A percentile compares a stretch with the other conserved stretches of the same genome.
Evolutionary conservation across 2,888 invertebrate genomes (phyloP).

Genomic region (Oxycera nigricornis): DNA sequence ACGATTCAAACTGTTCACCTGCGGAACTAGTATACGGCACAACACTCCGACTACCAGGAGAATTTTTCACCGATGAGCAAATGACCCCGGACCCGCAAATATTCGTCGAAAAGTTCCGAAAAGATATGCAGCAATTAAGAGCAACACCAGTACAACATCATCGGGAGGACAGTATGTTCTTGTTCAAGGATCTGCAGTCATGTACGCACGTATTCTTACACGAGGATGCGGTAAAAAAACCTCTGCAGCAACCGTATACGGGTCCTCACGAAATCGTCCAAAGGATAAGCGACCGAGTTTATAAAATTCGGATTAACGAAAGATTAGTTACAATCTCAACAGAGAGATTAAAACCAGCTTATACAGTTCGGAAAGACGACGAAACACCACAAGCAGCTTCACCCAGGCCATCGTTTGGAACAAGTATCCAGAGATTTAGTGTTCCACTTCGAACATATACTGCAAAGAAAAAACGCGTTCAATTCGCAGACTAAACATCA

Average conservation of each 20-base stretch:
- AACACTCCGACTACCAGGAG: constrained; percentile 50
- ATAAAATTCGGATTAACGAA: too few relatives aligned
- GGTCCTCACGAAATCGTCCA: constrained; percentile 44
- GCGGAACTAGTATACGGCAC: constrained; percentile 54
- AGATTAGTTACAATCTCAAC: too few relatives aligned
- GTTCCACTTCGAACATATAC: too few relatives aligned
- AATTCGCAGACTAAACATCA: too few relatives aligned
- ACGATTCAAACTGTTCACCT: constrained; percentile 51
- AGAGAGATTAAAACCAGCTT: too few relatives aligned
- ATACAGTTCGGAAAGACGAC: too few relatives aligned
- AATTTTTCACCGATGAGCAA: constrained; percentile 44
- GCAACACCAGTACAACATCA: neutral
- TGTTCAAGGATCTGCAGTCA: constrained; percentile 45
- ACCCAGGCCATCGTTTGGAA: too few relatives aligned
- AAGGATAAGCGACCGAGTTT: neutral
- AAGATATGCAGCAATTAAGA: constrained; percentile 7
- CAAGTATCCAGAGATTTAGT: too few relatives aligned
- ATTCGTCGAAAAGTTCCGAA: constrained; percentile 41
- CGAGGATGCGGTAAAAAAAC: constrained; percentile 43
- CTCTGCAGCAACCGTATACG: constrained; percentile 44
- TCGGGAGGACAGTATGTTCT: constrained; percentile 23
- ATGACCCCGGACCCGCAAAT: constrained; percentile 18
- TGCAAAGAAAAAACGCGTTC: too few relatives aligned
- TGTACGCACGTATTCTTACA: constrained; percentile 45
- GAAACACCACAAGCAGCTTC: too few relatives aligned